These are phyloP conservation scores for Samia ricini DNA, from an alignment of 1,140 invertebrate genomes.

Conservation along the genomic window DNA sequence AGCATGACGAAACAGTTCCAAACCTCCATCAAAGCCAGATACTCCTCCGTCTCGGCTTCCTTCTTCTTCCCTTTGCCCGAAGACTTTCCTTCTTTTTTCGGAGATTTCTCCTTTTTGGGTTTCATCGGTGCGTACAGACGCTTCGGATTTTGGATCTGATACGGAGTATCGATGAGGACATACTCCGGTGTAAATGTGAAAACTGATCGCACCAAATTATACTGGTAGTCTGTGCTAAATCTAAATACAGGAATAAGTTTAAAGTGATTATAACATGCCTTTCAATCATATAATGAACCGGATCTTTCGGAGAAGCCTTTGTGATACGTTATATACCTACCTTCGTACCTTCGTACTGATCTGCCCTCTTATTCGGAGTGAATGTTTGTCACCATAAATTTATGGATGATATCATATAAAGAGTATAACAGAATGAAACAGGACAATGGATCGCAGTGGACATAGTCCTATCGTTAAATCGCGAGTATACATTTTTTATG, in stretches of 20 bases:
- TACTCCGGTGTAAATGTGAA: conserved; percentile 60
- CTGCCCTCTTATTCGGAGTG: too few species aligned
- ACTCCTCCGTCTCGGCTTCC: conserved; percentile 51
- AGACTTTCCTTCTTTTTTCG: conserved; percentile 40
- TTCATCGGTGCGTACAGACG: conserved; percentile 39
- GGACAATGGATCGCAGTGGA: too few species aligned
- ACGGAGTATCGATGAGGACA: conserved; percentile 42
- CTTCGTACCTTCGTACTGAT: too few species aligned
- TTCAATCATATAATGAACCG: too few species aligned
- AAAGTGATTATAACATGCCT: too few species aligned
- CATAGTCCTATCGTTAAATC: too few species aligned
- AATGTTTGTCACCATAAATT: too few species aligned
- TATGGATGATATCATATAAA: too few species aligned
- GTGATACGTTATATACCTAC: too few species aligned
- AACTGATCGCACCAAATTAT: conserved; percentile 52
- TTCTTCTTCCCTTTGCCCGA: conserved; percentile 48
- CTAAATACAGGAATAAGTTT: conserved; percentile 21
- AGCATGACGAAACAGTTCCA: neutral
- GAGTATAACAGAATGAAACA: too few species aligned
- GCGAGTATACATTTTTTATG: too few species aligned
- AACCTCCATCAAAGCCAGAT: conserved; percentile 35
- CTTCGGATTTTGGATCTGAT: conserved; percentile 50
- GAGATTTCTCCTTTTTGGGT: conserved; percentile 37
- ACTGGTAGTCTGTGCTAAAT: conserved; percentile 66
- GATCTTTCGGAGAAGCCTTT: too few species aligned